Evolutionary conservation across 2,888 invertebrate species (phyloP), one percentile per base, ranked within the genome.

Genomic region (Drosophila yooni): DNA sequence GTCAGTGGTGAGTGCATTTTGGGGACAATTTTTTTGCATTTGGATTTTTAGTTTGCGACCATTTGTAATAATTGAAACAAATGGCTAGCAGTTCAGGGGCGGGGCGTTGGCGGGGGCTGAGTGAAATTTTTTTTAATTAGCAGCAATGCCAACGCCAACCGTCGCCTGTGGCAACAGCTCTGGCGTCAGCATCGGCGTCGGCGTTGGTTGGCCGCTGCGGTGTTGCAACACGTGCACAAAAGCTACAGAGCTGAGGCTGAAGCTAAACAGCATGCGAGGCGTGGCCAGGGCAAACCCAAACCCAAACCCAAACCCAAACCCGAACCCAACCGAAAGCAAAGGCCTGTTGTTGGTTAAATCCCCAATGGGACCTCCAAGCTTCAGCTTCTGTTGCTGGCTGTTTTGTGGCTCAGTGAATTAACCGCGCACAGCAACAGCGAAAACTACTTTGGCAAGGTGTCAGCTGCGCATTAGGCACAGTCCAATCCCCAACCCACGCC

Each of bases 361-460:
- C 89, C 89, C 82, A 71, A 63, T 62, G 83, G 79, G 81, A 83
- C 51, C 67, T 53, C 43, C 58, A 63, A 61, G 36, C 63, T 75
- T 75, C 56, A 67, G 76, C 48, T 63, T 63, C 34, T 40, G 65
- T 63, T 74, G 43, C 54, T 56, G 59, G 18, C 21, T 31, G n/a
- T 52, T 69, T 68, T 74, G 67, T 46, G 58, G 71, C 54, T 40
- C 31, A 71, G 82, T 74, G 77, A 81, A 81, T 81, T 78, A 83
- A 70, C 78, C 83, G 78, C 74, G 70, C 68, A 60, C 68, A 64
- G 69, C 73, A 76, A 87, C 89, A 88, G 82, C 83, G 80, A 88
- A 89, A 88, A 88, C 86, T 87, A 87, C 86, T 87, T 88, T 87
- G 86, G 83, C 81, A 83, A 88, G 87, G 89, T 88, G 87, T 88